These are phyloP conservation scores for Ptilonorhynchus violaceus DNA, from an alignment of 2,113 vertebrate species.

Conservation along the genomic window DNA sequence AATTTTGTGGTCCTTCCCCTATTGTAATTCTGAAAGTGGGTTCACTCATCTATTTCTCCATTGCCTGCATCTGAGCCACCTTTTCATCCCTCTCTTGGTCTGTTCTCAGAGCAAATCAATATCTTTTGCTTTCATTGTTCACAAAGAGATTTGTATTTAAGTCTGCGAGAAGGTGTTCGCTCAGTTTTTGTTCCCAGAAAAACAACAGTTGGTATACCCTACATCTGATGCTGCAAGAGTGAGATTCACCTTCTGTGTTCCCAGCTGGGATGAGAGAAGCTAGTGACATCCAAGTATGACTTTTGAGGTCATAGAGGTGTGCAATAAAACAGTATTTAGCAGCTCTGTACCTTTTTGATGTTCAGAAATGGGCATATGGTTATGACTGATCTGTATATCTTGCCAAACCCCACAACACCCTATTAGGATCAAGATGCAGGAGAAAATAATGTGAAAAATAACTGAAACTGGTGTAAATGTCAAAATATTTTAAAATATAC, in stretches of 20 bases:
- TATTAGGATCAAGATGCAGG: background rate
- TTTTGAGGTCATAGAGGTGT: background rate
- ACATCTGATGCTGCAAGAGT: background rate
- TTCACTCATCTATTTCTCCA: background rate
- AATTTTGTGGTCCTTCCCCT: background rate
- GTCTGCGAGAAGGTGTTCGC: background rate
- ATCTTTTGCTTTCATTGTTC: background rate
- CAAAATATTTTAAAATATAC: slow-evolving; percentile 44
- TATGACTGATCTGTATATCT: background rate
- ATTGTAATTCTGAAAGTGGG: background rate
- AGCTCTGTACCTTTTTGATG: background rate
- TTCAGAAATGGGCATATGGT: background rate
- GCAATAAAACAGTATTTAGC: background rate
- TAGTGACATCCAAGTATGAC: background rate
- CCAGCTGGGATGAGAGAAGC: background rate
- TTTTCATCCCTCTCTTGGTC: background rate
- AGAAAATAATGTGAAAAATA: slow-evolving; percentile 19
- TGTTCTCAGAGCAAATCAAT: background rate
- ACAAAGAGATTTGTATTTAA: background rate
- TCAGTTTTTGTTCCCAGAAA: background rate
- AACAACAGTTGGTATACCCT: background rate
- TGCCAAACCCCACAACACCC: background rate
- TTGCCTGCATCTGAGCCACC: background rate
- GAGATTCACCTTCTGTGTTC: slow-evolving; percentile 10
- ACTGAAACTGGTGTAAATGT: background rate